Evolutionary conservation across 2,888 invertebrate species (phyloP), one percentile per base, ranked within the genome.

Genomic region (Lobophora halterata): DNA sequence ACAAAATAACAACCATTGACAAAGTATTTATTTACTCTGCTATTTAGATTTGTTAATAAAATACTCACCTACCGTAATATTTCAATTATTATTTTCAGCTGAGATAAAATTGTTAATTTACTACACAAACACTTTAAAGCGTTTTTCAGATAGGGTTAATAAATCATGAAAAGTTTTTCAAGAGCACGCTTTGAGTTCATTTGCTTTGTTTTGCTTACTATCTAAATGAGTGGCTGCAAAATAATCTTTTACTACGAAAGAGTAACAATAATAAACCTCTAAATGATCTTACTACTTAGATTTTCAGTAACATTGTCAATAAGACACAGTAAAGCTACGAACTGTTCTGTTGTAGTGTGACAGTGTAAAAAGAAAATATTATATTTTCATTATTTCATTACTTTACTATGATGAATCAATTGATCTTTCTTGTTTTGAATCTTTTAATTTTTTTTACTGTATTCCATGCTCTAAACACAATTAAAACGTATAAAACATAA

Each of bases 151-250:
- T 52, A 24, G 10, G 41, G 32, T 37, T 41, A 32, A 52, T 56
- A 55, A 49, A 49, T 48, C 53, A 40, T 39, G 44, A 29, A 49
- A 49, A 49, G 31, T 51, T 49, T 53, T 56, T 52, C 27, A 53
- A 55, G 43, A 50, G 50, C 51, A 31, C 14, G 6, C 27, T 21
- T 18, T 37, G 46, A 41, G 42, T 46, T 45, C 52, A 44, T 50
- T 56, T 49, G 47, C 54, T 55, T 58, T 58, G 53, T 53, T 62
- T 52, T 41, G 49, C 43, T 55, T 58, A 65, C 60, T 65, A 63
- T 63, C 55, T 62, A 50, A 58, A 59, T 46, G 54, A 55, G 52
- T 46, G 47, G 32, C 49, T 54, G 36, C 45, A 51, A 49, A 55
- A 57, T 55, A 55, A 52, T 43, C 46, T 46, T 60, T 65, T 42